These are phyloP conservation scores for Mizuhopecten yessoensis DNA, from an alignment of 1,140 invertebrate genomes.

Conservation along the genomic window DNA sequence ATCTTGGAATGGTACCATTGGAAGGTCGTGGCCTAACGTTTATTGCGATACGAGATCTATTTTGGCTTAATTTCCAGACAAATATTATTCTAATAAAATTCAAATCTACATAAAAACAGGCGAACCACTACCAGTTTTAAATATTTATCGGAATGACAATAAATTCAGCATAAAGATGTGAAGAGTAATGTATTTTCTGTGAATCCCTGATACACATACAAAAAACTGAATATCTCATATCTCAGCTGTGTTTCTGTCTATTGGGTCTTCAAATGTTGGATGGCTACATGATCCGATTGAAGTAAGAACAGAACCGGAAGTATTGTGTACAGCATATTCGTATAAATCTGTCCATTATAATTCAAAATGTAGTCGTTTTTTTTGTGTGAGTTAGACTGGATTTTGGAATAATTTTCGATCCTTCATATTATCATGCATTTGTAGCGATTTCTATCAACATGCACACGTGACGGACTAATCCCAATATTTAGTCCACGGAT, in stretches of 20 bases:
- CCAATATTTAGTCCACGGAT: too few relatives aligned
- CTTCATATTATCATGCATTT: too few relatives aligned
- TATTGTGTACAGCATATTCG: neutral
- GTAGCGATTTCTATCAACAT: too few relatives aligned
- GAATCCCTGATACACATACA: neutral
- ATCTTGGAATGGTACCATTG: neutral
- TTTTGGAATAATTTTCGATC: too few relatives aligned
- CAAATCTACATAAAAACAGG: neutral
- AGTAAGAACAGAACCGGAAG: neutral
- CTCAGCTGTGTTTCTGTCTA: neutral
- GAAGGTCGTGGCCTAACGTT: neutral
- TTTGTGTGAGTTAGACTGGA: too few relatives aligned
- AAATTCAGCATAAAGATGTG: slow-evolving; percentile 46
- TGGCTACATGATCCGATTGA: neutral
- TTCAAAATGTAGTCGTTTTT: too few relatives aligned
- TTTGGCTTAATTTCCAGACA: slow-evolving; percentile 14
- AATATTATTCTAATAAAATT: neutral
- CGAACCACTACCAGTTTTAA: neutral
- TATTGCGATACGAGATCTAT: neutral
- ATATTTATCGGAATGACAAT: slow-evolving; percentile 45
- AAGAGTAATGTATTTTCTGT: neutral
- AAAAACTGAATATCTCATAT: neutral
- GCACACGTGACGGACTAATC: too few relatives aligned
- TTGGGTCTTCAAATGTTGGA: neutral
- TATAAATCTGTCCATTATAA: neutral